Conservation (phyloP, 2,113 vertebrate species). For the Elephas maximus region DNA sequence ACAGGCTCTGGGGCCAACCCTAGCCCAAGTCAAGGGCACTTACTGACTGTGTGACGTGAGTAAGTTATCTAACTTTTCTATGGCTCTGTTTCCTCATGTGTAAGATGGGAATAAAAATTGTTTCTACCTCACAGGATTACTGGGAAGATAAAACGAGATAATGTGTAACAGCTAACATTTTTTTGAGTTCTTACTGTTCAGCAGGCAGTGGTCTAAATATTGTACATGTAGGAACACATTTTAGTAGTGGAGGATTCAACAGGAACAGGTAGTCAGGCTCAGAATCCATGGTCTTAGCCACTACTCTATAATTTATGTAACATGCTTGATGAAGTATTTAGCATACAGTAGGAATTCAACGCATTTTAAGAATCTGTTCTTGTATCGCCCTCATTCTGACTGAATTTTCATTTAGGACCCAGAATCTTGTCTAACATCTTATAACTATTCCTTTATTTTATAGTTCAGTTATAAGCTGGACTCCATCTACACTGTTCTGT, state of each 20-base stretch:
- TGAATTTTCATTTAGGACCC: background rate
- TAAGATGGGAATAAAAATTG: background rate
- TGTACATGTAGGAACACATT: background rate
- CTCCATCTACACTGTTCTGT: background rate
- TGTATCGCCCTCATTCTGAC: background rate
- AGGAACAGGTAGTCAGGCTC: background rate
- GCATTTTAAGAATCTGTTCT: background rate
- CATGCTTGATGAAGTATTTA: background rate
- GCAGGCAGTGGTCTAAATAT: background rate
- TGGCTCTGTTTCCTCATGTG: background rate
- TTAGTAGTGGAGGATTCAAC: background rate
- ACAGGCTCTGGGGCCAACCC: background rate
- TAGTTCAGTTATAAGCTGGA: background rate
- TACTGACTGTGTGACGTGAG: background rate
- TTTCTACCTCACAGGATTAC: background rate
- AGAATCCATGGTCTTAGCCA: background rate
- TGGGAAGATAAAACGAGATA: background rate
- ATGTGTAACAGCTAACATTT: background rate
- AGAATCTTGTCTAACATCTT: background rate
- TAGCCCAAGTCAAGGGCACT: background rate
- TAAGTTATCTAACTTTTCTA: background rate
- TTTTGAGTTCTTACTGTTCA: background rate
- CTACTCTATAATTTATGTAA: background rate
- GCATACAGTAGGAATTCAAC: background rate
- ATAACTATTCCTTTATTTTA: background rate